phyloP scores from a whole-genome alignment of 2,797 vertebrate species.

The Esox masquinongy region DNA sequence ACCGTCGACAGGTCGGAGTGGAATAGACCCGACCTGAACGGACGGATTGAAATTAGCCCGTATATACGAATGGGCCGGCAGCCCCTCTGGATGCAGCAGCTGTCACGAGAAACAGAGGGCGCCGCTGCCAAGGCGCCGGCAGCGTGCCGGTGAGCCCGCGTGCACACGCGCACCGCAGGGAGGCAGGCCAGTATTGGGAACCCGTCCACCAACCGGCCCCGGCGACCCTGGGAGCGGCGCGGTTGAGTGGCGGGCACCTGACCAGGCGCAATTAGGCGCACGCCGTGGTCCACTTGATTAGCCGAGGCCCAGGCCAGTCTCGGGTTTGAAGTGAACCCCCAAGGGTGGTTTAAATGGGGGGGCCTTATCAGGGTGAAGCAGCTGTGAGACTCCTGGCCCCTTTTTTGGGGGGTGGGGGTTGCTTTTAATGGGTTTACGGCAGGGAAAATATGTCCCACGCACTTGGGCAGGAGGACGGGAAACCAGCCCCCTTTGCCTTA shows the following conservation, averaged over 20 bases:
- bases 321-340: conserved; percentile 65
- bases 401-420: conserved; percentile 47
- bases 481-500: conserved; percentile 30
- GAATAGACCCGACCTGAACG: conserved; percentile 65
- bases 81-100: conserved; percentile 79
- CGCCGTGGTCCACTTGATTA: conserved; percentile 48
- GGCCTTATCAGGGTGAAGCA: conserved; percentile 68
- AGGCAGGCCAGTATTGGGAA: conserved; percentile 57
- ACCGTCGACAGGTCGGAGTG: conserved; percentile 65
- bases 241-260: conserved; percentile 64
- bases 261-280: conserved; percentile 56
- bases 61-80: conserved; percentile 74
- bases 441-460: conserved; percentile 44
- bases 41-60: conserved; percentile 80
- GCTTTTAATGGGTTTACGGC: conserved; percentile 53
- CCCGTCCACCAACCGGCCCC: conserved; percentile 61
- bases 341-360: conserved; percentile 70
- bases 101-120: conserved; percentile 67
- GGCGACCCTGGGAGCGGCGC: conserved; percentile 59
- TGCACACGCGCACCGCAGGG: conserved; percentile 49
- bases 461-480: background rate
- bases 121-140: conserved; percentile 71
- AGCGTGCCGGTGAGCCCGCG: conserved; percentile 70
- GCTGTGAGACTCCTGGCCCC: conserved; percentile 66
- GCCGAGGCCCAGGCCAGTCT: conserved; percentile 36